phyloP scores from a whole-genome alignment of 2,888 invertebrate species.

The Luperina nickerlii region DNA sequence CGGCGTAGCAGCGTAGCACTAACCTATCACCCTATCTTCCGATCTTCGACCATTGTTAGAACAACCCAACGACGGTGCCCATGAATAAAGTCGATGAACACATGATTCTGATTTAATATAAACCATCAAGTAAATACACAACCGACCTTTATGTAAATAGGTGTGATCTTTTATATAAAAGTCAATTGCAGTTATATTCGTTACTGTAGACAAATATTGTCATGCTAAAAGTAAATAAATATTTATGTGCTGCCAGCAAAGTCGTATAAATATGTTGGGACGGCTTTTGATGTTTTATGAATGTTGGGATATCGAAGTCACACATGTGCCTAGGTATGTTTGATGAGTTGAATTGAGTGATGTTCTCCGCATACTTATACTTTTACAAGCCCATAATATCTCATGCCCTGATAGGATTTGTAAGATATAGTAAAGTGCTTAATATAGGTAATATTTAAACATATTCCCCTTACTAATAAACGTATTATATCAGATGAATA shows the following conservation, averaged over 20 bases:
- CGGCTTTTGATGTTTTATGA: slow-evolving; percentile 61
- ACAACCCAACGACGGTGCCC: slow-evolving; percentile 10
- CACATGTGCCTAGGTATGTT: not conserved
- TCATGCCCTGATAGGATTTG: not conserved
- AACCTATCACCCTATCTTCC: slow-evolving; percentile 17
- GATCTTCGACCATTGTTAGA: slow-evolving; percentile 16
- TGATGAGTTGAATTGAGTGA: slow-evolving; percentile 1
- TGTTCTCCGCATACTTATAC: not conserved
- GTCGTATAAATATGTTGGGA: slow-evolving; percentile 52
- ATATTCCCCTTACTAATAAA: too few relatives aligned
- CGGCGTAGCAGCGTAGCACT: slow-evolving; percentile 32
- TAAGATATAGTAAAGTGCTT: not conserved
- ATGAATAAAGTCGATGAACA: slow-evolving; percentile 45
- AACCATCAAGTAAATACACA: not conserved
- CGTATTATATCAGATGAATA: too few relatives aligned
- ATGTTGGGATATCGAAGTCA: slow-evolving; percentile 36
- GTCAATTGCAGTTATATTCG: slow-evolving; percentile 20
- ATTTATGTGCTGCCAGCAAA: slow-evolving; percentile 44
- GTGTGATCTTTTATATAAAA: slow-evolving; percentile 14
- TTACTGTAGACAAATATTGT: slow-evolving; percentile 42
- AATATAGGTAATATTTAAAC: not conserved
- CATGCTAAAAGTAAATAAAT: slow-evolving; percentile 53
- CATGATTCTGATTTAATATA: slow-evolving; percentile 9
- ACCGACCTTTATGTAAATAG: slow-evolving; percentile 5
- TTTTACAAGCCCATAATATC: not conserved